Base-by-base conservation (phyloP, 2,113 vertebrate species). In the Xiphophorus hellerii region DNA sequence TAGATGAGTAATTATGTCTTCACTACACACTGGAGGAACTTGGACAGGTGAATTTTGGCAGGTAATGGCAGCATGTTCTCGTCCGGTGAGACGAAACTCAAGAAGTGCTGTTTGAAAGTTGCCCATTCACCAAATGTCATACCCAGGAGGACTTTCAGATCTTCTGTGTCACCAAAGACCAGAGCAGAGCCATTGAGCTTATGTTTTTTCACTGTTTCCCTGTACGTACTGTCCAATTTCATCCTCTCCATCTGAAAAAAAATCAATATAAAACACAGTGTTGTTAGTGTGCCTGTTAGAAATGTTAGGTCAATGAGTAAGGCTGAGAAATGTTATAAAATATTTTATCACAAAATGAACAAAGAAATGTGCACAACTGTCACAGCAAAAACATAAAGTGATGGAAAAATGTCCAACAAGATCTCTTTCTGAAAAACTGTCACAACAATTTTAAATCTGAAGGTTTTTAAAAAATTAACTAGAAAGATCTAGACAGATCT, bases 111-210 rank as follows among this genome's bases (percentile, higher is more conserved):
- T 78, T 77, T 88, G 77, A 95, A 95, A 30, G 76, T 77, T 3
- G 86, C 88, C 94, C 95, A 95, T 69, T 95, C 93, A 6, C 95
- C 92, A 33, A 93, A 91, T 48, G 85, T 93, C 95, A 95, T 95
- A 25, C 77, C 31, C 2, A 95, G 82, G 58, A 95, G 91, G 4
- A 73, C 28, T 76, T 92, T 94, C 25, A 95, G 92, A 39, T 95
- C 94, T 0, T 74, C 69, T 15, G 54, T 66, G 42, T 95, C 79
- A 10, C 93, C 88, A 60, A 94, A 91, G 30, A 95, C 70, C 76
- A 95, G 85, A 0, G 92, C 89, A 0, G 64, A 61, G 6, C 94
- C 94, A 51, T 68, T 88, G 71, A 95, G 85, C 29, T 76, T 25
- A 35, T 95, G 89, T 29, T 35, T 62, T 74, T 66, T 92, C 35